Evolutionary conservation across 2,888 invertebrate genomes (phyloP), one percentile per base, ranked within the genome.

Genomic region (Palloptera scutellata): DNA sequence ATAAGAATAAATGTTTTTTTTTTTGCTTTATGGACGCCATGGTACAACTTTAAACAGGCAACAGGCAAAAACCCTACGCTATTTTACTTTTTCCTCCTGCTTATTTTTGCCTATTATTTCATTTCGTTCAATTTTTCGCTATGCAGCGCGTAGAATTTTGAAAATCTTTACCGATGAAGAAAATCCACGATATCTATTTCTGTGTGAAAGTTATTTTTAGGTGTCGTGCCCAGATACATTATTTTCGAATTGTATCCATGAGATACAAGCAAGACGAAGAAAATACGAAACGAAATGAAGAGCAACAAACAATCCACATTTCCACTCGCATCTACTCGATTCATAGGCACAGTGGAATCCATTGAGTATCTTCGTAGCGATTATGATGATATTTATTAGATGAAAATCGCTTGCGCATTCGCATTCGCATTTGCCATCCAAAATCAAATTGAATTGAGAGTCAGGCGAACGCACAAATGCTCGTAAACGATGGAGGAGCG

Each of bases 201-300:
- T 78, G 82, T 78, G 74, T 74, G 71, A 62, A 76, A 51, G 73
- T 80, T 83, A 85, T 82, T 83, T 84, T 81, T 84, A 84, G 79
- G 61, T 64, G 75, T 72, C 77, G 75, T 81, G 81, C 85, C 84
- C 83, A 83, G 84, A 80, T 82, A 78, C 78, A 77, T 71, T 73
- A 55, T 55, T 48, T 55, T 19, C 51, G 52, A 41, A 66, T 53
- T 30, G 58, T 40, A 54, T 65, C 43, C 60, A 60, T 59, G 53
- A 59, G 52, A 59, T 63, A 43, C 40, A 40, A 59, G 20, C 12
- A 30, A 64, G 59, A 59, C 19, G 11, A 53, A 64, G 52, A 41
- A 43, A 64, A 13, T 30, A 64, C 20, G 40, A 55, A 43, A 12
- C 54, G 48, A 42, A 53, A 40, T 17, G 19, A n/a, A 43, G 30